A percentile compares a stretch with the other conserved stretches of the same genome.
These are phyloP conservation scores for Apistogramma diplotaenia DNA, from an alignment of 2,113 vertebrate genomes.

Conservation along the genomic window DNA sequence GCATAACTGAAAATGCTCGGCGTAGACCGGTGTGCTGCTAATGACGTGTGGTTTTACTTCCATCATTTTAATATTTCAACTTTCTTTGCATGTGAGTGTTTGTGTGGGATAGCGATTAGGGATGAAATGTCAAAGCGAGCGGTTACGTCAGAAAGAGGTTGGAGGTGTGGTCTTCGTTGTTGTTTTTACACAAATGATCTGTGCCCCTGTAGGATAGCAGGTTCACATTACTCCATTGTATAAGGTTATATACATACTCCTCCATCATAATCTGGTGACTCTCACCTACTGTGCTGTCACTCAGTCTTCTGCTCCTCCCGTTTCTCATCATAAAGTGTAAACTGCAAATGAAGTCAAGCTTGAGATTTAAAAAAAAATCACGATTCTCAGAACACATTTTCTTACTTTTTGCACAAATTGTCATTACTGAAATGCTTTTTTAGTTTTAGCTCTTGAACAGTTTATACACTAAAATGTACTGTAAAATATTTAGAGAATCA, in stretches of 20 bases:
- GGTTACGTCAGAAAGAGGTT: not conserved
- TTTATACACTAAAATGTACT: not conserved
- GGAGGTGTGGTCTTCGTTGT: too few relatives aligned
- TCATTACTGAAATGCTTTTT: not conserved
- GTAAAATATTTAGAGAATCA: not conserved
- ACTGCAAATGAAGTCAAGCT: not conserved
- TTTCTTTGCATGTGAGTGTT: constrained; percentile 8
- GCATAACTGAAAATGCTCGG: constrained; percentile 49
- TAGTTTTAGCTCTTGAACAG: not conserved
- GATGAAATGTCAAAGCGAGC: not conserved
- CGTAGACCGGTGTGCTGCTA: constrained; percentile 8
- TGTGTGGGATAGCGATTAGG: not conserved
- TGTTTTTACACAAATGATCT: constrained; percentile 55
- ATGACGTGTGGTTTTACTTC: constrained; percentile 10
- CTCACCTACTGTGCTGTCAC: not conserved
- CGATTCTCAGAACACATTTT: not conserved
- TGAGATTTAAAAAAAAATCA: not conserved
- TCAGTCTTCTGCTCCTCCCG: not conserved
- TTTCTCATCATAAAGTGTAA: not conserved
- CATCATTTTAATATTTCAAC: constrained; percentile 29
- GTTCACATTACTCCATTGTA: constrained; percentile 32
- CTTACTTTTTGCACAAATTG: not conserved
- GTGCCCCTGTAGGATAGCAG: constrained; percentile 20
- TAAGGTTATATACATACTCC: not conserved
- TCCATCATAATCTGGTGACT: not conserved